phyloP scores from a whole-genome alignment of 2,888 invertebrate species.

The Limenitis camilla region DNA sequence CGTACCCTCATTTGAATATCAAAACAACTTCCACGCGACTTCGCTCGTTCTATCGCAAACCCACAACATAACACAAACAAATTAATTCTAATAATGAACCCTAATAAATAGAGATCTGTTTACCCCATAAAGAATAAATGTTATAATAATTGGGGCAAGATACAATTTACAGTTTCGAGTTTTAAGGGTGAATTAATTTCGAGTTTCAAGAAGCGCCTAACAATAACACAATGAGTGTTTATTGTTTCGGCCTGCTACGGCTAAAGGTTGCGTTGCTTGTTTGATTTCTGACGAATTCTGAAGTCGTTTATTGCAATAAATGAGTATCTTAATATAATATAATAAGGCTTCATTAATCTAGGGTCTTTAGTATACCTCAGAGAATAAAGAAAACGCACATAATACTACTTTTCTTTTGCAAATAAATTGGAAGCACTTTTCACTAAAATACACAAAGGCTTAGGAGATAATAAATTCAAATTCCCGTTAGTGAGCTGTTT shows the following conservation, averaged over 20 bases:
- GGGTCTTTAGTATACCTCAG: no score
- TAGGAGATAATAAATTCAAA: slow-evolving; percentile 4
- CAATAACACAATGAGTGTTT: slow-evolving; percentile 32
- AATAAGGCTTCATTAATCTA: neutral
- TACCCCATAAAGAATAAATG: slow-evolving; percentile 71
- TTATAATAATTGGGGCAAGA: slow-evolving; percentile 69
- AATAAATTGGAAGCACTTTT: neutral
- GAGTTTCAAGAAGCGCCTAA: slow-evolving; percentile 47
- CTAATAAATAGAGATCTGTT: slow-evolving; percentile 72
- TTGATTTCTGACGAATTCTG: neutral
- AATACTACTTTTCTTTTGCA: neutral
- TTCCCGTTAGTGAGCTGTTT: slow-evolving; percentile 4
- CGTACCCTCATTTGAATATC: slow-evolving; percentile 71
- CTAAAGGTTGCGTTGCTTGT: slow-evolving; percentile 1
- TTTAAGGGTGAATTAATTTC: slow-evolving; percentile 67
- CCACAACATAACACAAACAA: slow-evolving; percentile 71
- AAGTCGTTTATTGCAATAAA: neutral
- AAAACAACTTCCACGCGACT: slow-evolving; percentile 65
- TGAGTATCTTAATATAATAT: neutral
- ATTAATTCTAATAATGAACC: slow-evolving; percentile 73
- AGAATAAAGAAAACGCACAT: no score
- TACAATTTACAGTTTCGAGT: slow-evolving; percentile 65
- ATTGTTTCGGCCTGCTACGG: slow-evolving; percentile 5
- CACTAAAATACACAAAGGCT: neutral
- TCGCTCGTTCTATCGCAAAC: slow-evolving; percentile 40